Base-by-base conservation (phyloP, 1,140 invertebrate species). In the Trichoplusia ni region DNA sequence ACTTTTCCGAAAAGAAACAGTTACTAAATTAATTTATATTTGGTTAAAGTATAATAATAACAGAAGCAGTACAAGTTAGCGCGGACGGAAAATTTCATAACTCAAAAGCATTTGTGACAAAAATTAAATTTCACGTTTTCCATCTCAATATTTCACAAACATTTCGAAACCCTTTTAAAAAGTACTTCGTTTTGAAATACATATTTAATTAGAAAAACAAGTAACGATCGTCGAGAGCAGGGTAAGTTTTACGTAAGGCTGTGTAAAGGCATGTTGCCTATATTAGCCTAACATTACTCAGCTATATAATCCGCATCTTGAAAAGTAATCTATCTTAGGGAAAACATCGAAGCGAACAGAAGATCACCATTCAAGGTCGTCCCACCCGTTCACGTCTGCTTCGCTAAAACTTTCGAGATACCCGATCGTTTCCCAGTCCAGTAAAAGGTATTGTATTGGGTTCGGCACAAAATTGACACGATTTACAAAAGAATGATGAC, bases 271-370 rank as follows among this genome's bases (percentile, higher is more conserved):
- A 54, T 25, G 35, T 40, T 54, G 13, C 35, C 38, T 14, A 19
- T 31, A 42, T 58, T 18, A 58, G 31, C n/a, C 25, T 21, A 23
- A 59, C 42, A 46, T 46, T 46, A 35, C 56, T 23, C 18, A 59
- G 40, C 29, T 27, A 31, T 58, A 31, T 46, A 46, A 59, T 59
- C 42, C 29, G 16, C 29, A 58, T 59, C 21, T 59, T 42, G 8
- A 27, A 59, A 31, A 59, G 56, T 59, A 59, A 59, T 59, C 37
- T 46, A 46, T 59, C 56, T 59, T 46, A 59, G 27, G 42, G 33
- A 46, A 59, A 59, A 59, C 56, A 59, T 59, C 40, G 7, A 59
- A 25, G 35, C 38, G 56, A 33, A 31, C 6, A 25, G 38, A 59
- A 56, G 25, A 59, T 59, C 46, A 46, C 40, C 37, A 25, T 6